Conservation (phyloP, 2,797 vertebrate species). For the Sparidentex hasta region DNA sequence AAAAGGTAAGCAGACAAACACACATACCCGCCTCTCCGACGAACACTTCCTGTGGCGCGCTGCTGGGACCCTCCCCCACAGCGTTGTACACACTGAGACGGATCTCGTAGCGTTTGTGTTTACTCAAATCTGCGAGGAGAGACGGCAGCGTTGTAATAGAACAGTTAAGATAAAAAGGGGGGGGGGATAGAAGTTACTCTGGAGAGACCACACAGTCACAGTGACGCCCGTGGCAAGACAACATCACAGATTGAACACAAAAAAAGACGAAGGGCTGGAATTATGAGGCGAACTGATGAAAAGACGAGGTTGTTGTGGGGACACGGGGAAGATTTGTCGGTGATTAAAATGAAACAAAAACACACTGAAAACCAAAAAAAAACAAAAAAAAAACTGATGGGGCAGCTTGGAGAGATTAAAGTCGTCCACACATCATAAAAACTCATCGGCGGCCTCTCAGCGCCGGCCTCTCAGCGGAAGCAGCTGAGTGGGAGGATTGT, state of each 20-base stretch:
- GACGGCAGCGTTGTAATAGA: conserved; percentile 52
- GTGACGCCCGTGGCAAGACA: conserved; percentile 60
- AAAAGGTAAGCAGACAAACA: not conserved
- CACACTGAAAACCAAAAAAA: conserved; percentile 2
- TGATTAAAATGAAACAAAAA: conserved; percentile 68
- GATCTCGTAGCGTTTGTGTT: conserved; percentile 97
- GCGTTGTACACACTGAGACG: conserved; percentile 96
- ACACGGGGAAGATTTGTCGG: conserved; percentile 64
- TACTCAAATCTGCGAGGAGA: conserved; percentile 90
- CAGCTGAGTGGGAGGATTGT: conserved; percentile 58
- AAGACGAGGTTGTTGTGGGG: conserved; percentile 60
- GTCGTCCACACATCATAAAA: conserved; percentile 52
- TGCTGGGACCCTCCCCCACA: conserved; percentile 94
- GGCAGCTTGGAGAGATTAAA: conserved; percentile 70
- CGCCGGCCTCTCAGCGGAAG: conserved; percentile 30
- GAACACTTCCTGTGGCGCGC: conserved; percentile 95
- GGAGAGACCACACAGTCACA: conserved; percentile 39
- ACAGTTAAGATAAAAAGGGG: conserved; percentile 57
- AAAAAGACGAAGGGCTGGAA: conserved; percentile 40
- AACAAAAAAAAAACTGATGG: conserved; percentile 41
- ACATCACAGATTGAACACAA: conserved; percentile 49
- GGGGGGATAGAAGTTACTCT: conserved; percentile 32
- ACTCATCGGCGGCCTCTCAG: conserved; percentile 30
- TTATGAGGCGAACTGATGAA: conserved; percentile 57
- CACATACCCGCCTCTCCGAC: conserved; percentile 95